Percentiles rank a stretch among this genome's conserved stretches.
These are phyloP conservation scores for Probaryconus sp. DNA, from an alignment of 1,140 invertebrate genomes.

Conservation along the genomic window DNA sequence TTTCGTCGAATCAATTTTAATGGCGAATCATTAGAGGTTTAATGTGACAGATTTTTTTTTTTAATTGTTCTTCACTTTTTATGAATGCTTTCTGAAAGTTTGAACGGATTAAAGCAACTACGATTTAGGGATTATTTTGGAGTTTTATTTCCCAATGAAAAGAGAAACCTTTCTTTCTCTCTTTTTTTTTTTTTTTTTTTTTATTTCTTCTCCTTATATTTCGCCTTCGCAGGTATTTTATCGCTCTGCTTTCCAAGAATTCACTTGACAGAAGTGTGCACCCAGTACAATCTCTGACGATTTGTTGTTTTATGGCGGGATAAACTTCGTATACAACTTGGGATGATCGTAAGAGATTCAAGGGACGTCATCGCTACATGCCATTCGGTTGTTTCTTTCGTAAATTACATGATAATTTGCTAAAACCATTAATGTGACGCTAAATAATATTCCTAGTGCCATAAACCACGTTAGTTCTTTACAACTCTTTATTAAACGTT, in stretches of 20 bases:
- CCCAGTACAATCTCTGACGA: conserved; percentile 44
- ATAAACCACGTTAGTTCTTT: conserved; percentile 43
- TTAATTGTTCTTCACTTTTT: background rate
- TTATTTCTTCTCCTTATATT: too few species aligned
- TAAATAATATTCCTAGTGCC: conserved; percentile 44
- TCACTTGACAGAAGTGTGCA: conserved; percentile 51
- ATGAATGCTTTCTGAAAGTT: too few species aligned
- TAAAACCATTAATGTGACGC: conserved; percentile 46
- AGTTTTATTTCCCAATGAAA: conserved; percentile 53
- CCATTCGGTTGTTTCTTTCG: conserved; percentile 43
- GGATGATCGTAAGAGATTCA: conserved; percentile 44
- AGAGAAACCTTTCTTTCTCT: too few species aligned
- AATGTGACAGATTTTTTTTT: too few species aligned
- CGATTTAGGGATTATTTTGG: conserved; percentile 47
- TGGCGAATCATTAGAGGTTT: too few species aligned
- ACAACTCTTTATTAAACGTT: conserved; percentile 50
- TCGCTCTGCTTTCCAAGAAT: conserved; percentile 52
- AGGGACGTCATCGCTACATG: conserved; percentile 34
- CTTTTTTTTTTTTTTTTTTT: too few species aligned
- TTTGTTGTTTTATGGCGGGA: conserved; percentile 57
- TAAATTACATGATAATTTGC: conserved; percentile 57
- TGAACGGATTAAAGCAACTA: conserved; percentile 72
- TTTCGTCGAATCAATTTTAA: too few species aligned
- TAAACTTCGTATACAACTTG: conserved; percentile 55
- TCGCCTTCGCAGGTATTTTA: conserved; percentile 57